These are phyloP conservation scores for Eretmochelys imbricata DNA, from an alignment of 2,113 vertebrate genomes.

Conservation along the genomic window DNA sequence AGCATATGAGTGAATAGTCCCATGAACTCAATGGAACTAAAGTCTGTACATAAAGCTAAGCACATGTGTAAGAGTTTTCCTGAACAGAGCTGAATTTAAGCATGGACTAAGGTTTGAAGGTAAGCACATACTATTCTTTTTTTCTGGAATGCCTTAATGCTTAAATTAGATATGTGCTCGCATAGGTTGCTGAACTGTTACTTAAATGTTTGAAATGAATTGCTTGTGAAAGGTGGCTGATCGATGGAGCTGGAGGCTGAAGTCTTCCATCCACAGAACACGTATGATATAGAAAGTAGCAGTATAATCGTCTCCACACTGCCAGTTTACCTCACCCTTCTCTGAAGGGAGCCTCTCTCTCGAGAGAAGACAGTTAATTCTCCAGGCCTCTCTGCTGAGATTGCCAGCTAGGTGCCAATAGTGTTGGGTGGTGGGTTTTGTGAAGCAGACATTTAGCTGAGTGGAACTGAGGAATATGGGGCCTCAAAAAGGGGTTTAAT, in stretches of 20 bases:
- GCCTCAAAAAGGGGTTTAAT: conserved; percentile 25
- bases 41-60: not conserved
- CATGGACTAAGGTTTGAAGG: not conserved
- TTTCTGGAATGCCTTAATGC: not conserved
- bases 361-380: conserved; percentile 36
- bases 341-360: not conserved
- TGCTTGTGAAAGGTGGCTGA: not conserved
- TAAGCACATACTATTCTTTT: not conserved
- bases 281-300: not conserved
- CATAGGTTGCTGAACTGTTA: not conserved
- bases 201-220: not conserved
- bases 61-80: not conserved
- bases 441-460: not conserved
- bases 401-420: not conserved
- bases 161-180: not conserved
- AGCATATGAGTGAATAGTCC: not conserved
- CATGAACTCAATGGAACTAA: not conserved
- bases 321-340: not conserved
- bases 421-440: conserved; percentile 29
- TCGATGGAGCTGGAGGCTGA: not conserved
- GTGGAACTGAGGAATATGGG: conserved; percentile 6
- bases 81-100: not conserved
- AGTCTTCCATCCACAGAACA: not conserved
- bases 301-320: not conserved
- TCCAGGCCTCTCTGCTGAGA: not conserved